phyloP scores from a whole-genome alignment of 2,113 vertebrate genomes.

The Regulus satrapa region DNA sequence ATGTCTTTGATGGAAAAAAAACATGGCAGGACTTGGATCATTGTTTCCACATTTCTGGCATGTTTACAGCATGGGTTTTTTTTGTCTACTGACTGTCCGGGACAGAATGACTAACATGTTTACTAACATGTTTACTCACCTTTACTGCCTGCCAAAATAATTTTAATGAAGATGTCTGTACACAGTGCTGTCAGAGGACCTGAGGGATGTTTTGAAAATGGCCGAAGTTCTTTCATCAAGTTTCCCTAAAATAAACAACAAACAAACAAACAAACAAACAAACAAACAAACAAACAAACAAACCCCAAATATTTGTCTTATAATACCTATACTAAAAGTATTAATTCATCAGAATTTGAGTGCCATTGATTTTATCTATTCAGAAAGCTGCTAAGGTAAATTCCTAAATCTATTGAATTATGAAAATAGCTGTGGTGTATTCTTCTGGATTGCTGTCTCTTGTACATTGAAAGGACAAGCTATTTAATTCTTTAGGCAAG shows the following conservation, averaged over 20 bases:
- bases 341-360: background rate
- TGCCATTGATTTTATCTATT: background rate
- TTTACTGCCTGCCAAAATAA: slow-evolving; percentile 64
- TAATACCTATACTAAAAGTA: background rate
- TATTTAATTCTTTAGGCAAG: background rate
- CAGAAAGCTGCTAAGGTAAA: background rate
- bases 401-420: background rate
- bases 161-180: slow-evolving; percentile 39
- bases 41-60: background rate
- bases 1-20: background rate
- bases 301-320: background rate
- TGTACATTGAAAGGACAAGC: background rate
- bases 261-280: background rate
- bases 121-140: slow-evolving; percentile 44
- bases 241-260: slow-evolving; percentile 58
- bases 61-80: background rate
- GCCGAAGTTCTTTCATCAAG: slow-evolving; percentile 64
- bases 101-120: background rate
- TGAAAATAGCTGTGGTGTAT: background rate
- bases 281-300: background rate
- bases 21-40: background rate
- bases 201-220: slow-evolving; percentile 66
- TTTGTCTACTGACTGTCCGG: background rate
- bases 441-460: background rate
- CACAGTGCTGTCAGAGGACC: slow-evolving; percentile 66